phyloP scores from a whole-genome alignment of 2,113 vertebrate genomes.

The Lamprologus lemairii region DNA sequence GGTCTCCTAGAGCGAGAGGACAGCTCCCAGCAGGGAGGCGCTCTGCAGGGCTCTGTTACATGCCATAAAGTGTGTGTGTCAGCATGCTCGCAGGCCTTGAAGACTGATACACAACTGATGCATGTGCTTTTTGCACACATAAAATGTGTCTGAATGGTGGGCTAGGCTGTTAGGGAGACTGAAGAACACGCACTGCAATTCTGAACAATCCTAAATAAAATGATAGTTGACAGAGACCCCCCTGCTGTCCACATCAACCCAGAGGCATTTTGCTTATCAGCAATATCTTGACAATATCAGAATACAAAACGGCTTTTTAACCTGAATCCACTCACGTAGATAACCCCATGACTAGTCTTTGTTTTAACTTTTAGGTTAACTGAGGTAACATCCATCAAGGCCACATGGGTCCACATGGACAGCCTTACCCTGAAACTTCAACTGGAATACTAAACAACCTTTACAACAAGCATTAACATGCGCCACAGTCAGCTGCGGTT shows the following conservation, averaged over 20 bases:
- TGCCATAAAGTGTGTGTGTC: slow-evolving; percentile 21
- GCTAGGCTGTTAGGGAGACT: background rate
- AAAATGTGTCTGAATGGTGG: background rate
- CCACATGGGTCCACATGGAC: background rate
- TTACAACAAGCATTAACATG: background rate
- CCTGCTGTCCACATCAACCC: background rate
- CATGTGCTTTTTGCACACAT: background rate
- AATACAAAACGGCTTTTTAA: background rate
- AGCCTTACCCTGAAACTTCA: background rate
- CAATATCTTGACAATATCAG: background rate
- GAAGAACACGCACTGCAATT: background rate
- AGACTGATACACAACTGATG: background rate
- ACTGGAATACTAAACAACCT: background rate
- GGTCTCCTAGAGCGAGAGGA: slow-evolving; percentile 27
- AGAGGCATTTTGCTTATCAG: background rate
- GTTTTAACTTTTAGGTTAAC: background rate
- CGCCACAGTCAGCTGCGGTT: background rate
- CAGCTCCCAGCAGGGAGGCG: slow-evolving; percentile 9
- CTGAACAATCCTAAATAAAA: background rate
- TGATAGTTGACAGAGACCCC: background rate
- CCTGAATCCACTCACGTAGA: background rate
- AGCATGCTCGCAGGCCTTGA: background rate
- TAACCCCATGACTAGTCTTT: background rate
- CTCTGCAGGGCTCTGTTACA: slow-evolving; percentile 24
- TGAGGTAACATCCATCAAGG: background rate